Base-by-base conservation (phyloP, 2,797 vertebrate genomes). In the Poecilia gillii region DNA sequence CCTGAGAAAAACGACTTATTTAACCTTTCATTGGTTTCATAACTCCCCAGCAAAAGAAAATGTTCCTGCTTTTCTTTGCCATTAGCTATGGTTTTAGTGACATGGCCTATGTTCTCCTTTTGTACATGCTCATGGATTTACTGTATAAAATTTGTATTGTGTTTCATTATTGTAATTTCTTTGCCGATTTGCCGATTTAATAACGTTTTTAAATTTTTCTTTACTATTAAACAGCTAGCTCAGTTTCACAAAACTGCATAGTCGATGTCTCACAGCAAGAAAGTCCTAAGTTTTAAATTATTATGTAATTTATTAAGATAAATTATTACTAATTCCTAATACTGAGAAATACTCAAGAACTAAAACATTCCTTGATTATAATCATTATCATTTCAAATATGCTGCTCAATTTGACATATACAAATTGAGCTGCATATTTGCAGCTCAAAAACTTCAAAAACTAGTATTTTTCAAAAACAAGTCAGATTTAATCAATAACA, bases 1-100 rank as follows among this genome's bases (percentile, higher is more conserved):
- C 75, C 72, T 74, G 53, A 43, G 20, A 84, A 70, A 14, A 73
- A 16, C 45, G 1, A 59, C 80, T 62, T 55, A 75, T 77, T 4
- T 2, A 23, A 25, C 20, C 45, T 49, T n/a, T 68, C 20, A 41
- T 36, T 41, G 46, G 39, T 62, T 18, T 70, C 9, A 12, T 75
- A 55, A 70, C 73, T 71, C 62, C 41, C 39, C 74, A 51, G 46
- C 31, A 79, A 59, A 75, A 70, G 75, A 62, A 77, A 51, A 41
- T 43, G 76, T 36, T 14, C 3, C 6, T 78, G 18, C 68, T 14
- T 45, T 12, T 46, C 39, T 33, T 31, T 16, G 36, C 45, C 64
- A 39, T 13, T 46, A 14, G 45, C 13, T 46, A 14, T 14, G 45
- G 13, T 46, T 46, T 46, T 46, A 46, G 12, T 46, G 45, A 46